phyloP scores from a whole-genome alignment of 2,797 vertebrate species.

The Craterocephalus amniculus region DNA sequence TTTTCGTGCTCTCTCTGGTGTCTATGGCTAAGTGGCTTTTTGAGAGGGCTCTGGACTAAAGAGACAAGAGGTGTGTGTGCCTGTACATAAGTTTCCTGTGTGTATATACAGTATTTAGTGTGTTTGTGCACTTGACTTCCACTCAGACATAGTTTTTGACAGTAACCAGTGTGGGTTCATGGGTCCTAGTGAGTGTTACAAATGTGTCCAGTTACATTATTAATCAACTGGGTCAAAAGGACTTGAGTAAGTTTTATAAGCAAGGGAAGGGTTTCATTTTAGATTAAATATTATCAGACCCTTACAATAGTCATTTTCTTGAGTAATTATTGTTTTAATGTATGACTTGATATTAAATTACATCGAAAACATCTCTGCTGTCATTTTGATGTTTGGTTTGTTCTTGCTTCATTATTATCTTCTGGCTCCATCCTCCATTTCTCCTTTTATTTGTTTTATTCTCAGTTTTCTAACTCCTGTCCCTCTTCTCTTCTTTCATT shows the following conservation, averaged over 20 bases:
- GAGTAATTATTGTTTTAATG: neutral
- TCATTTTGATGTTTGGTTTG: constrained; percentile 11
- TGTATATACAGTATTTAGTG: constrained; percentile 23
- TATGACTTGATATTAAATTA: neutral
- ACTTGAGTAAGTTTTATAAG: neutral
- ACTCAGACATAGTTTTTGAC: constrained; percentile 6
- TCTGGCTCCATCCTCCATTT: neutral
- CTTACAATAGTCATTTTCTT: neutral
- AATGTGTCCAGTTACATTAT: constrained; percentile 12
- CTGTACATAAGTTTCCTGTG: constrained; percentile 19
- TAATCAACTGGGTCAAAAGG: neutral
- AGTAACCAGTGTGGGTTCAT: constrained; percentile 13
- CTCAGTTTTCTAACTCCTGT: neutral
- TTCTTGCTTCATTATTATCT: neutral
- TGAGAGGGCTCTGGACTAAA: constrained; percentile 69
- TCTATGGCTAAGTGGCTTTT: constrained; percentile 80
- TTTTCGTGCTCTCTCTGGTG: constrained; percentile 69
- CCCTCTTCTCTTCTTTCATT: constrained; percentile 7
- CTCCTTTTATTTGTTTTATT: constrained; percentile 1
- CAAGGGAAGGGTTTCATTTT: neutral
- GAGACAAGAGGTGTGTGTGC: constrained; percentile 66
- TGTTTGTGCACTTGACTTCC: constrained; percentile 19
- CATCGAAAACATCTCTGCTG: neutral
- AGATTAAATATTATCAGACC: neutral
- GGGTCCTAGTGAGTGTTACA: neutral